Base-by-base conservation (phyloP, 2,888 invertebrate genomes). In the Drosophila quinaria region DNA sequence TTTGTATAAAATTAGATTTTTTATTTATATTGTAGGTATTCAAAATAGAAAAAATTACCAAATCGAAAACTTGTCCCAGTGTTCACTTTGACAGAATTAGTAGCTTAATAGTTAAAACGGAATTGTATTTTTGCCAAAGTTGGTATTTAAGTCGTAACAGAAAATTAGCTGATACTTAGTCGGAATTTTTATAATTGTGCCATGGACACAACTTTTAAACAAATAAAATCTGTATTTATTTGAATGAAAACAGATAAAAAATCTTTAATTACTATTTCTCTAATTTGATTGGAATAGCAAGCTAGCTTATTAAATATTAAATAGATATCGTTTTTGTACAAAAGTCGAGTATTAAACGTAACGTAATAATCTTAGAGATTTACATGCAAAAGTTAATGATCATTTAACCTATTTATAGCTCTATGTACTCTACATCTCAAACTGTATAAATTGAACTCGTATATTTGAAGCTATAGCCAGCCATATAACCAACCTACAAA, bases 401-500 rank as follows among this genome's bases (percentile, higher is more conserved):
- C 42, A 66, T 56, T 62, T 62, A 44, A 61, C 44, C 51, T 67
- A 74, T 50, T 61, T 44, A 72, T 56, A 70, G 63, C 44, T 54
- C 25, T 59, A 51, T 69, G 73, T 77, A 59, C 58, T 39, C 15
- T 75, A 69, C 69, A 64, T 76, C 35, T 69, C 41, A 44, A 70
- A 68, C 60, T 87, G 81, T 87, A 84, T 69, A 85, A 84, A 84
- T 66, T 72, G 74, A 82, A 83, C 68, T 78, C 85, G 81, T 83
- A 84, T 84, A 76, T 81, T 85, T 87, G 81, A 85, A 85, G 84
- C 78, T 85, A 84, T 85, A 85, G 87, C 84, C 84, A 85, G 87
- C 87, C 80, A 76, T 80, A 80, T 78, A 80, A 75, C 72, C 78
- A 58, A 81, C 72, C 78, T 78, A 64, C 78, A 75, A 78, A 75